Base-by-base conservation (phyloP, 2,888 invertebrate species). In the Tipula lateralis region DNA sequence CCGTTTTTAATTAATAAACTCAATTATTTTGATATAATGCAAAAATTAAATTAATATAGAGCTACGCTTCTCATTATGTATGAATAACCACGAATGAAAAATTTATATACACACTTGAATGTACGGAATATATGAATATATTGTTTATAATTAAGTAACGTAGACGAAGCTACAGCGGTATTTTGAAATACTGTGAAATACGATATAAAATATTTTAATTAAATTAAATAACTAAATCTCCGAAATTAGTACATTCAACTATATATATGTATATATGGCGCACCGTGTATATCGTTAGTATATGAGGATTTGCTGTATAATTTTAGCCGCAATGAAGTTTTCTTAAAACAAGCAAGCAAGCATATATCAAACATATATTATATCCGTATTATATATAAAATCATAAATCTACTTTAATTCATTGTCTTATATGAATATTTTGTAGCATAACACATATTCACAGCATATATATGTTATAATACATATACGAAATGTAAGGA, bases 341-440 rank as follows among this genome's bases (percentile, higher is more conserved):
- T 24, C 24, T 7, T 24, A n/a, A 44, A 66, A 1, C 66, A 66
- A 9, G 9, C 2, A 44, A 44, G 16, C n/a, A 44, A n/a, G n/a
- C 39, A n/a, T 39, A 13, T 39, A 39, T 39, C 4, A 39, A 39
- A 66, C 66, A 66, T 66, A 24, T 66, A 66, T 3, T 24, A 66
- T 66, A 24, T 66, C 9, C 24, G 66, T 66, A 39, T 39, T 7
- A 32, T 32, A 66, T 12, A 66, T 66, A 66, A 66, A 66, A 66
- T 66, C 66, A 66, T 66, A 66, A 66, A 66, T 66, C 66, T 66
- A 24, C 66, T 66, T 66, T 66, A 66, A 66, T 66, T 66, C 66
- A 24, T 24, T 66, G 24, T 66, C 50, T 50, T 50, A 19, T 50
- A 50, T 19, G 5, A 19, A 50, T 19, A 50, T 19, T 50, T 50